These are phyloP conservation scores for Yponomeuta malinellus DNA, from an alignment of 2,888 invertebrate species.

Conservation along the genomic window DNA sequence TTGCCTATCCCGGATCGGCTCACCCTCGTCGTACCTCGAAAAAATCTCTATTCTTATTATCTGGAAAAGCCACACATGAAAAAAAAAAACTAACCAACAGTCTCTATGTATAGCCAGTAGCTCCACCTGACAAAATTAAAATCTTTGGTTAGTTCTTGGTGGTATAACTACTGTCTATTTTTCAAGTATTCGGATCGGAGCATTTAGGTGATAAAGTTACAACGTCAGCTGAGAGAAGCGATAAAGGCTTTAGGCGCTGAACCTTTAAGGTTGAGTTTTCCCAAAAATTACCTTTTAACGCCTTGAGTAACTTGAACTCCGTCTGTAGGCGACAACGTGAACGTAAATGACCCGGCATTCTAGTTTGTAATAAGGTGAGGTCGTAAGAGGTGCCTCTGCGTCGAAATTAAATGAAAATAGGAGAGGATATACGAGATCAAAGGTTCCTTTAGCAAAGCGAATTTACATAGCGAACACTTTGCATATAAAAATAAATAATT, in stretches of 20 bases:
- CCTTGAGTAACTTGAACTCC: slow-evolving; percentile 1
- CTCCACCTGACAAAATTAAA: not conserved
- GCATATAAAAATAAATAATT: not conserved
- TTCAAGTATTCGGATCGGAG: not conserved
- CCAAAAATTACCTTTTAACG: not conserved
- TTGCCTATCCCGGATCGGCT: slow-evolving; percentile 51
- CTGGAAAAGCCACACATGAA: not conserved
- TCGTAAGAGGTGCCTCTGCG: not conserved
- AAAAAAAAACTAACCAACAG: not conserved
- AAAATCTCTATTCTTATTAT: not conserved
- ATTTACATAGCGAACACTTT: not conserved
- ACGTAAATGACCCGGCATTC: slow-evolving; percentile 1
- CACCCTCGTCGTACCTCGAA: slow-evolving; percentile 35
- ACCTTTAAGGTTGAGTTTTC: not conserved
- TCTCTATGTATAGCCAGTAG: not conserved
- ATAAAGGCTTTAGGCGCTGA: not conserved
- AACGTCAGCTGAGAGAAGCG: not conserved
- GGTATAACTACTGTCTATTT: too few relatives aligned
- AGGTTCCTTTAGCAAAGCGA: not conserved
- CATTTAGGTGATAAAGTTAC: not conserved
- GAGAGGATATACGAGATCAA: not conserved
- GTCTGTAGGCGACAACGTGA: not conserved
- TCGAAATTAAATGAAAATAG: slow-evolving; percentile 6
- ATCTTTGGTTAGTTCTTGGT: not conserved
- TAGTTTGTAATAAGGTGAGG: slow-evolving; percentile 8